Percentiles rank a stretch among this genome's conserved stretches.
phyloP scores from a whole-genome alignment of 2,113 vertebrate genomes.

The Ginglymostoma cirratum region DNA sequence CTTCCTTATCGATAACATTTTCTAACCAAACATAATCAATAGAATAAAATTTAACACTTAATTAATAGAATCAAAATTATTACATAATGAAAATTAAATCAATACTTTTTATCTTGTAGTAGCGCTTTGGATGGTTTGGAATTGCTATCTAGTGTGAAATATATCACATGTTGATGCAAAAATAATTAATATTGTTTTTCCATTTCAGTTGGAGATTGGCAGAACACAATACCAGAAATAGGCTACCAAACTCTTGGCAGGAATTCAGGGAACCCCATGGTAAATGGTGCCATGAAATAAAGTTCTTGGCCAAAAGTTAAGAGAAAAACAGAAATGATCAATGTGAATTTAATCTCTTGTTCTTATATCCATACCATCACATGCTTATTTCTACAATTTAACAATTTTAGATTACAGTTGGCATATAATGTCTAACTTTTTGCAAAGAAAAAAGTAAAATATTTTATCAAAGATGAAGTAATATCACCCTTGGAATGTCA shows the following conservation, averaged over 20 bases:
- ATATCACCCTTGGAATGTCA: background rate
- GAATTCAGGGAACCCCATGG: background rate
- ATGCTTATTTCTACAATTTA: background rate
- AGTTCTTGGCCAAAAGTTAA: background rate
- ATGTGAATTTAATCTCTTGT: background rate
- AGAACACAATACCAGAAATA: background rate
- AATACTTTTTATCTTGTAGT: background rate
- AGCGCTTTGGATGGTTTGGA: background rate
- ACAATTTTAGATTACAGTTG: background rate
- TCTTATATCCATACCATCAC: background rate
- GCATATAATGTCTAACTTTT: background rate
- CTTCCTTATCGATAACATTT: too few species aligned
- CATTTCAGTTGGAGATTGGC: background rate
- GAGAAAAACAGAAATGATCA: background rate
- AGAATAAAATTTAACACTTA: too few species aligned
- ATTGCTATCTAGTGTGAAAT: background rate
- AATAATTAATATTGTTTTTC: background rate
- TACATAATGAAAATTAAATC: too few species aligned
- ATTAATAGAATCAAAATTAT: too few species aligned
- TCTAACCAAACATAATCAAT: too few species aligned
- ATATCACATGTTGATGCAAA: background rate
- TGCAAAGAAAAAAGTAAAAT: background rate
- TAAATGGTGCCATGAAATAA: background rate
- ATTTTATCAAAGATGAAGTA: background rate
- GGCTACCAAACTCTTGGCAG: background rate